phyloP scores from a whole-genome alignment of 2,888 invertebrate genomes.

The Zhuqinia jingwanae region DNA sequence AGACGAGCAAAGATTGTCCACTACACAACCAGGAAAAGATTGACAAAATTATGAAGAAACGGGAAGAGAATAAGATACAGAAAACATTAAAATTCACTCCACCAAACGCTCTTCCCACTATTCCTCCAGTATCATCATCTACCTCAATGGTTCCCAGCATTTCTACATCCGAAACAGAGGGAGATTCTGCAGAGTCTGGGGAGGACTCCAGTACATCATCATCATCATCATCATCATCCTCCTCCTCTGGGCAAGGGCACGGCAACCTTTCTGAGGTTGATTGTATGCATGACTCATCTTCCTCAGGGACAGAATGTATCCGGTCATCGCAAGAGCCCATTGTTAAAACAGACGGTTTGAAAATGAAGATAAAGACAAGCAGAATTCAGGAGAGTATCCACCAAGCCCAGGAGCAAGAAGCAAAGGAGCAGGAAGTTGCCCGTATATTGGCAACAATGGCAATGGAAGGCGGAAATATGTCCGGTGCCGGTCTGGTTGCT shows the following conservation, averaged over 20 bases:
- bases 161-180: neutral
- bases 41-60: neutral
- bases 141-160: too few relatives aligned
- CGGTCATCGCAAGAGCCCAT: neutral
- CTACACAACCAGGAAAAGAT: slow-evolving; percentile 25
- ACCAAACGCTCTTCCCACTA: too few relatives aligned
- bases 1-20: slow-evolving; percentile 24
- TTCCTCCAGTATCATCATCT: too few relatives aligned
- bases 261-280: neutral
- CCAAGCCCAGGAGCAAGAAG: neutral
- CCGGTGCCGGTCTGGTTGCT: neutral
- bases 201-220: too few relatives aligned
- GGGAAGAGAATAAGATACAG: neutral
- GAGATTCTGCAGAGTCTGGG: neutral
- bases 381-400: neutral
- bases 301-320: neutral
- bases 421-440: slow-evolving; percentile 8
- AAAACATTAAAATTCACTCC: neutral
- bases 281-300: neutral
- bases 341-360: slow-evolving; percentile 16
- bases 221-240: too few relatives aligned
- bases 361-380: neutral
- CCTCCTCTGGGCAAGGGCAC: too few relatives aligned
- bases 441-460: neutral
- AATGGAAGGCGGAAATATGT: neutral